Evolutionary conservation across 2,113 vertebrate species (phyloP).

Genomic region (Chlorodrepanis virens): DNA sequence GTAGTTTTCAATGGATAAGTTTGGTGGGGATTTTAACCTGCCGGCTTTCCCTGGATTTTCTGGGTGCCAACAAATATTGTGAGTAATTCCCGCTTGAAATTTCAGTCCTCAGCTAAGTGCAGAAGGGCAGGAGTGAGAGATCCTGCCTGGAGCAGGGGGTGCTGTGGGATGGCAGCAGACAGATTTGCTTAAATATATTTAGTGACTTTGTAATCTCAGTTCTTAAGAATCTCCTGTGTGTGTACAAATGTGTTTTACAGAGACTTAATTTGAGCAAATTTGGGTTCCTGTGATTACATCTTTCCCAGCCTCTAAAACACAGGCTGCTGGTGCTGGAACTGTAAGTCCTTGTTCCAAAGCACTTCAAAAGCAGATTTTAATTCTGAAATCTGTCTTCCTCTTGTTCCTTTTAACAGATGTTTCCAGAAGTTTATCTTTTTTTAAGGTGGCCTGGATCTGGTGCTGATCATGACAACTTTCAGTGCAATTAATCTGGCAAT

Average conservation of each 20-base stretch:
- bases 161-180: not conserved
- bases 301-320: not conserved
- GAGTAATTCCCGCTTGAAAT: not conserved
- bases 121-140: not conserved
- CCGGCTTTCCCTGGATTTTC: not conserved
- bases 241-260: not conserved
- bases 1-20: not conserved
- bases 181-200: not conserved
- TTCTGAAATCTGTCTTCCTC: not conserved
- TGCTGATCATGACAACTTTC: not conserved
- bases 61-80: not conserved
- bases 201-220: not conserved
- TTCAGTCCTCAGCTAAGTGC: not conserved
- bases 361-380: conserved; percentile 15
- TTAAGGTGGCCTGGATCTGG: not conserved
- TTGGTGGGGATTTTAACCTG: not conserved
- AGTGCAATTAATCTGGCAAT: not conserved
- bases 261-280: conserved; percentile 12
- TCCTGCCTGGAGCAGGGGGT: not conserved
- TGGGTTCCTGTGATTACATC: conserved; percentile 19
- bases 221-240: not conserved
- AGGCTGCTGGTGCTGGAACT: not conserved
- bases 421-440: not conserved
- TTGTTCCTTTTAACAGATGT: not conserved
- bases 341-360: not conserved